Conservation (phyloP, 2,888 invertebrate genomes). For the Thymelicus lineola region DNA sequence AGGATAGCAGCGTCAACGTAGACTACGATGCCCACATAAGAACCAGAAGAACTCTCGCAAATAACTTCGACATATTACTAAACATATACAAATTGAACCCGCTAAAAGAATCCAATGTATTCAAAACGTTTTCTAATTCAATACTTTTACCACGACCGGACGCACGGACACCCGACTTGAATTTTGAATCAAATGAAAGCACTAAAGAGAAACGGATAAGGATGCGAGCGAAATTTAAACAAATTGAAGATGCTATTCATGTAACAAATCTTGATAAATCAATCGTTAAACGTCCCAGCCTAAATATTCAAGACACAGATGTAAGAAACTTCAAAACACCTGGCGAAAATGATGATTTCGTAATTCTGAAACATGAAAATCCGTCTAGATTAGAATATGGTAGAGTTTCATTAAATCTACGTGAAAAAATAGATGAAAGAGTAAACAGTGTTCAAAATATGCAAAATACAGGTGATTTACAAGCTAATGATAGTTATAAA, state of each 20-base stretch:
- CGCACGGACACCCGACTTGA: conserved; percentile 45
- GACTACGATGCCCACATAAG: conserved; percentile 30
- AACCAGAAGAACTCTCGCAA: conserved; percentile 47
- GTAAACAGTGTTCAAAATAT: background rate
- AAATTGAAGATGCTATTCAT: conserved; percentile 56
- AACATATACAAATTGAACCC: conserved; percentile 71
- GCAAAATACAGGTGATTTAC: background rate
- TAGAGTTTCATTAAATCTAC: background rate
- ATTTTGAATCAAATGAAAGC: conserved; percentile 65
- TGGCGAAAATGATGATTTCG: conserved; percentile 7
- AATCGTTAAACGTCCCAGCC: conserved; percentile 26
- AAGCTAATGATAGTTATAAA: background rate
- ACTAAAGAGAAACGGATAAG: conserved; percentile 50
- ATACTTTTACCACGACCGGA: conserved; percentile 55
- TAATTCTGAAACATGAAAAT: background rate
- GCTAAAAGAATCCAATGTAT: conserved; percentile 62
- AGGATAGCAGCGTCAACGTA: background rate
- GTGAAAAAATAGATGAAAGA: background rate
- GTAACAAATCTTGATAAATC: conserved; percentile 39
- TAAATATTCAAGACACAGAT: conserved; percentile 45
- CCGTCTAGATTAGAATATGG: background rate
- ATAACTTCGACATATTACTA: conserved; percentile 64
- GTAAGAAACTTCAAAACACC: conserved; percentile 49
- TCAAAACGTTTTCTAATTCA: conserved; percentile 59
- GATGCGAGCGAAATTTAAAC: conserved; percentile 50